Base-by-base conservation (phyloP, 2,797 vertebrate species). In the Salarias fasciatus region DNA sequence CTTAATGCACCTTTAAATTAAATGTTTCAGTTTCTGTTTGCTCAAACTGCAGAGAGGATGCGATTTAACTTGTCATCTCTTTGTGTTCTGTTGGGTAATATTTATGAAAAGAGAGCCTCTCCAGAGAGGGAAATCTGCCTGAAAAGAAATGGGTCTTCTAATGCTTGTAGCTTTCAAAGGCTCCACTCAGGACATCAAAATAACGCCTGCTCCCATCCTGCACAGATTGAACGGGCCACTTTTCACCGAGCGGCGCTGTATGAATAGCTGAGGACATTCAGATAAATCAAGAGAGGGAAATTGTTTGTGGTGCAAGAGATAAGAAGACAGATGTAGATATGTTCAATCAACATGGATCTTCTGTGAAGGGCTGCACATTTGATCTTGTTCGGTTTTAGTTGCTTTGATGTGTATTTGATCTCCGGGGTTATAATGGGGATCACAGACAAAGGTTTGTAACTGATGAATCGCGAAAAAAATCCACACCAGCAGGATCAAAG, bases 321-420 rank as follows among this genome's bases (percentile, higher is more conserved):
- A 65, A 85, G 76, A 78, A 53, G 64, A 75, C 53, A 71, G 58
- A 77, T 60, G 52, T 12, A 64, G 56, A 65, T 61, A 59, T 30
- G 65, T 82, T 81, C 74, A 77, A 82, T 83, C 74, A 49, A 56
- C 43, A 33, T 15, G 53, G 11, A 57, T 82, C 72, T 57, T 61
- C 74, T 83, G 57, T 78, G 81, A 80, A 55, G 48, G 43, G 63
- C 59, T 71, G 38, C 38, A 79, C 84, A 78, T 88, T 89, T 90
- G 84, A 90, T 90, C 80, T 69, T 61, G 73, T 69, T 83, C 73
- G 44, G 60, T 75, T 82, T 66, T 45, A 63, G 51, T 5, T 6
- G 70, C 85, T 91, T 89, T 91, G 89, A 91, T 87, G 63, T 64
- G 65, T 69, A 70, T 88, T 82, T 87, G 79, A 89, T 88, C 67